Base-by-base conservation (phyloP, 2,888 invertebrate species). In the Torymus aiolomorphi region DNA sequence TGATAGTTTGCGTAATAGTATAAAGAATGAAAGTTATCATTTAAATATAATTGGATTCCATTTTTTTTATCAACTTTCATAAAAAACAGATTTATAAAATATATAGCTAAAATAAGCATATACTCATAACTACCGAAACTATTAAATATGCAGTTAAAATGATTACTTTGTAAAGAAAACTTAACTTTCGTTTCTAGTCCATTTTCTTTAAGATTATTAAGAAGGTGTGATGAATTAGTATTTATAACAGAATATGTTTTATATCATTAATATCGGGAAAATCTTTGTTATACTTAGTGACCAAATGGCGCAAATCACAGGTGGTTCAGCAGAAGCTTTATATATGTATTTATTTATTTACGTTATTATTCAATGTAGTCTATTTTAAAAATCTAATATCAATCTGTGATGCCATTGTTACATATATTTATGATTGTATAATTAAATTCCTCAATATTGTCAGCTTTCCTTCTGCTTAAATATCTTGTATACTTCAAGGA, bases 111-210 rank as follows among this genome's bases (percentile, higher is more conserved):
- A 57, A 63, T 56, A n/a, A 78, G 16, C 42, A 8, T 42, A 42
- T 42, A 42, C 5, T 42, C 42, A 42, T 42, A 42, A 42, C 42
- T 8, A 42, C 8, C 42, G 42, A 42, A 42, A 42, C 42, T 42
- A 42, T 8, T 42, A 42, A 42, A 42, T 42, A 42, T 42, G 42
- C 42, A 42, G 42, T 42, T 42, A 42, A 42, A 42, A 42, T 8
- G 42, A 42, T 42, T 42, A 84, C 85, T 83, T 87, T 86, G 82
- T 84, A 85, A 86, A 84, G 80, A 76, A 86, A 84, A 86, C 79
- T 42, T 42, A 42, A 42, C 63, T 86, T 86, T 86, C 85, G 85
- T 88, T 87, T 88, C 89, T 88, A 89, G 88, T 88, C 88, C 85
- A 86, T 82, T 85, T 84, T 76, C 10, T 70, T 69, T 73, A 67